Evolutionary conservation across 1,140 invertebrate genomes (phyloP).

Genomic region (Matsumurasca onukii): DNA sequence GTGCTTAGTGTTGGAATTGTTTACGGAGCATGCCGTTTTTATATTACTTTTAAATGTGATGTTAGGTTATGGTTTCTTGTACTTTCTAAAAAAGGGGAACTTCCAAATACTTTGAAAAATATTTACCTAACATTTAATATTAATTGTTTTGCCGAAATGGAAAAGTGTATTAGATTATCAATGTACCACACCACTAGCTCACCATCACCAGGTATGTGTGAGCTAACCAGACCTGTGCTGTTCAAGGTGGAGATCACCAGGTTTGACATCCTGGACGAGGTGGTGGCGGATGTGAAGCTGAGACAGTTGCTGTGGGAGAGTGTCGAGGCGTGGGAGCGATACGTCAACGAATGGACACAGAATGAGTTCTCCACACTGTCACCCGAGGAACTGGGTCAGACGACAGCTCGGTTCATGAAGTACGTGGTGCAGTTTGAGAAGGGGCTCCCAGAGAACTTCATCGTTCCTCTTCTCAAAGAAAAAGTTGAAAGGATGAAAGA

Average conservation of each 20-base stretch:
- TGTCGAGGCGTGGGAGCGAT: slow-evolving; percentile 66
- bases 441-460: slow-evolving; percentile 67
- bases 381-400: slow-evolving; percentile 68
- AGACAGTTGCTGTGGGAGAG: slow-evolving; percentile 77
- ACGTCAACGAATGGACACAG: slow-evolving; percentile 60
- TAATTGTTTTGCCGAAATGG: no score
- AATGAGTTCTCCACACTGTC: slow-evolving; percentile 67
- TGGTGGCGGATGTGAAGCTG: slow-evolving; percentile 72
- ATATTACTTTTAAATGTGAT: no score
- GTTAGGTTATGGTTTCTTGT: no score
- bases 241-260: slow-evolving; percentile 72
- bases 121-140: no score
- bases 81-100: no score
- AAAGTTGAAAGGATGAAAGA: slow-evolving; percentile 75
- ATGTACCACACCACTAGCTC: no score
- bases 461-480: slow-evolving; percentile 70
- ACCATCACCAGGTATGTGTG: no score
- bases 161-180: no score
- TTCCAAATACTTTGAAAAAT: no score
- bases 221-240: no score
- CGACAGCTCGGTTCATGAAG: slow-evolving; percentile 66
- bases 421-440: slow-evolving; percentile 52
- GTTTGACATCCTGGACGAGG: slow-evolving; percentile 76
- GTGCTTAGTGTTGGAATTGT: no score
- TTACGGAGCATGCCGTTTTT: no score